A percentile compares a stretch with the other conserved stretches of the same genome.
Conservation (phyloP, 2,797 vertebrate species). For the Cyprinodon diabolis region DNA sequence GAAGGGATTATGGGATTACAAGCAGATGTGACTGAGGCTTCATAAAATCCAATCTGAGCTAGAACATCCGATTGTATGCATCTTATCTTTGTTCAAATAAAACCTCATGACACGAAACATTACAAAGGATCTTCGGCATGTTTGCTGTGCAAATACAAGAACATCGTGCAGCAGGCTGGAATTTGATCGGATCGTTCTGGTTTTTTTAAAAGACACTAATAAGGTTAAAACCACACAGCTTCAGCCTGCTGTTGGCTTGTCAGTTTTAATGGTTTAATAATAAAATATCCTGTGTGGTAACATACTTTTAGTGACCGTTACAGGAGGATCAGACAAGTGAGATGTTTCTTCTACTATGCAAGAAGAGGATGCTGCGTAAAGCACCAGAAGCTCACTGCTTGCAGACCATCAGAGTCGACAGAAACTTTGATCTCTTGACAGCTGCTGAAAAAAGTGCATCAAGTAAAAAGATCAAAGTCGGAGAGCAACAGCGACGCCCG, state of each 20-base stretch:
- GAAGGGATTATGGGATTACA: constrained; percentile 63
- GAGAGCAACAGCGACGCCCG: background rate
- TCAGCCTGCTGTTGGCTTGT: background rate
- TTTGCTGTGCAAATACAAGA: constrained; percentile 3
- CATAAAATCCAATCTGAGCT: constrained; percentile 42
- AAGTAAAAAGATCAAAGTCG: background rate
- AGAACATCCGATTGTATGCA: constrained; percentile 40
- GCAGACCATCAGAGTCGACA: background rate
- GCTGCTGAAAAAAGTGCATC: background rate
- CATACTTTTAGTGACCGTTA: background rate
- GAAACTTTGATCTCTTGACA: background rate
- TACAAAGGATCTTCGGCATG: constrained; percentile 15
- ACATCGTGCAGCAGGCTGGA: background rate
- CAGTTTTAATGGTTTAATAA: background rate
- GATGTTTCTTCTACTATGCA: background rate
- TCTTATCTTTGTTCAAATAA: constrained; percentile 45
- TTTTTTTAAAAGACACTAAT: constrained; percentile 13
- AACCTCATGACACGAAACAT: constrained; percentile 33
- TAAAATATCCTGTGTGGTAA: too few species aligned
- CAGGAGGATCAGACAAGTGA: background rate
- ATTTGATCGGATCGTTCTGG: constrained; percentile 17
- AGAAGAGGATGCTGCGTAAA: background rate
- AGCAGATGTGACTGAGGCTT: constrained; percentile 62
- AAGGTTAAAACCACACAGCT: background rate
- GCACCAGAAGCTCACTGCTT: background rate